phyloP scores from a whole-genome alignment of 2,797 vertebrate species.

The Pipistrellus pygmaeus region DNA sequence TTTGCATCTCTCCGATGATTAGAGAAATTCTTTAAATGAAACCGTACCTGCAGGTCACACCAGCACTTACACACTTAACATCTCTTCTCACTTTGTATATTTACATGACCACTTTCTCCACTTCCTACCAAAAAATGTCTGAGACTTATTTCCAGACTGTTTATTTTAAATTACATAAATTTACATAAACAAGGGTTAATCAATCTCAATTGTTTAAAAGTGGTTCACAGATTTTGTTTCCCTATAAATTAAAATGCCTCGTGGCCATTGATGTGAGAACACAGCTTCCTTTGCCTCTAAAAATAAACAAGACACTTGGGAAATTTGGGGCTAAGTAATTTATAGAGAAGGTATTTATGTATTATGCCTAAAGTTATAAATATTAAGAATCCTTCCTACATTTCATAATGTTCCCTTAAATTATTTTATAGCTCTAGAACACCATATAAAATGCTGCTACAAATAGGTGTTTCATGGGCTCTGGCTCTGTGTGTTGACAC shows the following conservation, averaged over 20 bases:
- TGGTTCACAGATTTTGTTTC: constrained; percentile 57
- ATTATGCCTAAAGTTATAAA: background rate
- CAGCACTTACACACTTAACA: constrained; percentile 5
- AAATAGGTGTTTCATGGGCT: background rate
- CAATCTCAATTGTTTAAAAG: constrained; percentile 61
- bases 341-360: constrained; percentile 20
- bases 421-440: background rate
- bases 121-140: constrained; percentile 37
- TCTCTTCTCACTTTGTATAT: background rate
- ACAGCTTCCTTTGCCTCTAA: background rate
- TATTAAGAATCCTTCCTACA: background rate
- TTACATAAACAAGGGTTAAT: constrained; percentile 66
- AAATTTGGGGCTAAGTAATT: constrained; percentile 11
- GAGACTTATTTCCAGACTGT: constrained; percentile 36
- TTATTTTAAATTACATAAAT: constrained; percentile 68
- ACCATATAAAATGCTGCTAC: background rate
- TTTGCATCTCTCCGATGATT: background rate
- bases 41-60: background rate
- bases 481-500: background rate
- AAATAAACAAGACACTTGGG: constrained; percentile 19
- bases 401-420: background rate
- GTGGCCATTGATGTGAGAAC: background rate
- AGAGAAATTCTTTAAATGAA: background rate
- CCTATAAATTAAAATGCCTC: constrained; percentile 64
- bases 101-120: background rate